Evolutionary conservation across 2,113 vertebrate genomes (phyloP).

Genomic region (Grammomys surdaster): DNA sequence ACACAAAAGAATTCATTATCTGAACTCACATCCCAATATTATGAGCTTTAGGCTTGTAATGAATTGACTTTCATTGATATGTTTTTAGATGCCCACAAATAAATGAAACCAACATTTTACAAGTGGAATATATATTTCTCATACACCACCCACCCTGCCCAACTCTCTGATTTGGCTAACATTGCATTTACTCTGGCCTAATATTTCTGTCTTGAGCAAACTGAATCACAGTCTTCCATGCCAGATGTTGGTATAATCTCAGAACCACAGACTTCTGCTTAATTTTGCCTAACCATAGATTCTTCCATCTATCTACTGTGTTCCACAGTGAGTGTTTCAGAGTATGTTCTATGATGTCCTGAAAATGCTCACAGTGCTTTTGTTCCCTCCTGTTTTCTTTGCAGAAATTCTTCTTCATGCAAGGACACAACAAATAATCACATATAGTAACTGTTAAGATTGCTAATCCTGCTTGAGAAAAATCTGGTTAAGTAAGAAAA

Average conservation of each 20-base stretch:
- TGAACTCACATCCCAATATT: neutral
- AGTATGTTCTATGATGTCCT: neutral
- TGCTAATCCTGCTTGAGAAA: neutral
- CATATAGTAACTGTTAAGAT: neutral
- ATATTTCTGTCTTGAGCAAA: neutral
- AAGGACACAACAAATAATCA: neutral
- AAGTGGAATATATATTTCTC: neutral
- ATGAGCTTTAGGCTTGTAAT: neutral
- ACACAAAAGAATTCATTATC: constrained; percentile 48
- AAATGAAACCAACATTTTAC: neutral
- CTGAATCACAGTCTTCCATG: neutral
- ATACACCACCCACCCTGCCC: neutral
- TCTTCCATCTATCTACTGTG: neutral
- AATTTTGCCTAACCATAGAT: neutral
- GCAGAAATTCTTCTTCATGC: neutral
- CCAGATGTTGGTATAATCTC: neutral
- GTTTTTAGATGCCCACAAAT: neutral
- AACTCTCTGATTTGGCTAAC: neutral
- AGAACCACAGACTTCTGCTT: neutral
- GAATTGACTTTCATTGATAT: neutral
- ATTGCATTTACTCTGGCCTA: neutral
- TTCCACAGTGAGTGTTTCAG: neutral
- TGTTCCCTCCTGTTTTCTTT: neutral
- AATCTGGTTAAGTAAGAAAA: neutral
- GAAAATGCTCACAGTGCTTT: neutral